Evolutionary conservation across 1,140 invertebrate genomes (phyloP), one percentile per base, ranked within the genome.

Genomic region (Nasonia giraulti): DNA sequence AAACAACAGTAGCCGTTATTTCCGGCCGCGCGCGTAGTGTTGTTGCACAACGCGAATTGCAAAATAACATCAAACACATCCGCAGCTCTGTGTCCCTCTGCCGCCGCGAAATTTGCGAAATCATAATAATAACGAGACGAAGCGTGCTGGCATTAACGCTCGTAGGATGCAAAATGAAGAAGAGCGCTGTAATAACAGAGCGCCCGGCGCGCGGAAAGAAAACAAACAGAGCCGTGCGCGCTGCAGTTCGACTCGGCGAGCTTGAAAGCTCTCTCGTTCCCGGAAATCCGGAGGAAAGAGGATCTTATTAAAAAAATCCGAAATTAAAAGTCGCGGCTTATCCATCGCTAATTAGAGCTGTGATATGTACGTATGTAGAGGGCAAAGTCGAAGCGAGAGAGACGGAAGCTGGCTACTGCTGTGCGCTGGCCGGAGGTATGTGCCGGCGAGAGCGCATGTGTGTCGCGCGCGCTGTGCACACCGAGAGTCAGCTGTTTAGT

Each of bases 401-500:
- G 12, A 40, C 14, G 37, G 74, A 40, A 33, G 2, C 33, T 62
- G 14, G 3, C 27, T 66, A 3, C 33, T 37, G 33, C 33, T 37
- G 33, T 37, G 77, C 50, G 77, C 23, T 71, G n/a, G 40, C 68
- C 31, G 44, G 31, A 50, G 79, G 66, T 62, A 62, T 31, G 7
- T 31, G 6, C 27, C 23, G 8, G 17, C 68, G 68, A 3, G 8
- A 7, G 20, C 31, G 80, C 23, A 37, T 73, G 23, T 55, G 80
- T 55, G 31, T 33, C 69, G 69, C 23, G 0, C 69, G 69, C 23
- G 1, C 7, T 44, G 69, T 23, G 62, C 31, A 8, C 4, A 71
- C 23, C 14, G 23, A 31, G 87, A 90, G 89, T 90, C 89, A 89
- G 87, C 87, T 89, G 89, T 90, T 89, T 87, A 87, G 84, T 87